Conservation (phyloP, 2,888 invertebrate species). For the Eurytoma californica region DNA sequence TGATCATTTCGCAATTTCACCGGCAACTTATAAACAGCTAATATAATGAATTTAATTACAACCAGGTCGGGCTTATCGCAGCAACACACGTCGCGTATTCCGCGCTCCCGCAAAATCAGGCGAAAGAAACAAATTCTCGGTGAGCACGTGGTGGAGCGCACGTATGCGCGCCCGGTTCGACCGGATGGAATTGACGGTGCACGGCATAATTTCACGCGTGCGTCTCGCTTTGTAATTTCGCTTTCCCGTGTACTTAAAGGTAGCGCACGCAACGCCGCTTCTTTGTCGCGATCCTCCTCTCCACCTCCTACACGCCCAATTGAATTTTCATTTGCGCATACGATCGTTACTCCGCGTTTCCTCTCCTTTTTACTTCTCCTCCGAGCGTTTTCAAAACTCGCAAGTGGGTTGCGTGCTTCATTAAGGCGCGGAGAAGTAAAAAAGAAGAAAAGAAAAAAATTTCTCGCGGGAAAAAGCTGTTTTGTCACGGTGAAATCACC, state of each 20-base stretch:
- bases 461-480: background rate
- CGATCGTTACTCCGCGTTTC: background rate
- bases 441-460: no score
- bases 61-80: no score
- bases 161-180: background rate
- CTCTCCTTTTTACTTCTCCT: background rate
- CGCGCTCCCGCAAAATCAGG: background rate
- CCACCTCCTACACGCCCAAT: slow-evolving; percentile 5
- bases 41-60: no score
- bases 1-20: no score
- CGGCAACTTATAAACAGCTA: no score
- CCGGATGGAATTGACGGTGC: slow-evolving; percentile 34
- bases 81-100: no score
- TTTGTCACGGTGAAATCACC: slow-evolving; percentile 1
- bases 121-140: background rate
- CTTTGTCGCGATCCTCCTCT: background rate
- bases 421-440: background rate
- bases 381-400: slow-evolving; percentile 2
- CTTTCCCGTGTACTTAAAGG: slow-evolving; percentile 2
- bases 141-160: slow-evolving; percentile 21
- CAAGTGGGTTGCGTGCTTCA: slow-evolving; percentile 32
- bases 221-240: slow-evolving; percentile 18
- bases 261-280: background rate
- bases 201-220: slow-evolving; percentile 30
- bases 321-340: slow-evolving; percentile 36